Conservation (phyloP, 1,140 invertebrate genomes). For the Ylistrum balloti region DNA sequence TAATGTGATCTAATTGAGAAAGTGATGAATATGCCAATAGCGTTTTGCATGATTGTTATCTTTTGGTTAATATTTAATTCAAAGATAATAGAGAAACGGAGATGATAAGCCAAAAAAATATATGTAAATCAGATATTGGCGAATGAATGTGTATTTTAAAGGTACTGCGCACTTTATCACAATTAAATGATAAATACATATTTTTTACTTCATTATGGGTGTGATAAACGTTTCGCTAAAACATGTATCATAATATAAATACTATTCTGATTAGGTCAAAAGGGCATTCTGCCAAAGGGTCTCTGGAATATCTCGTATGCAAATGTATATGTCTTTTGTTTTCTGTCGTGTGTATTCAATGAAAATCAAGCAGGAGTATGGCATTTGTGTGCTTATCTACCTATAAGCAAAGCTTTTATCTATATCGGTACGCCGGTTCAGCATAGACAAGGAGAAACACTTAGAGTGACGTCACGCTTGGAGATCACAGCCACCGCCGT, state of each 20-base stretch:
- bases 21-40: background rate
- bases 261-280: background rate
- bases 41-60: background rate
- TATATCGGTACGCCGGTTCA: background rate
- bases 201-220: background rate
- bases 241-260: background rate
- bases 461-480: background rate
- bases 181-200: background rate
- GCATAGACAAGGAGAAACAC: background rate
- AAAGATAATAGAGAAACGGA: background rate
- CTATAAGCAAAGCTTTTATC: background rate
- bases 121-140: background rate
- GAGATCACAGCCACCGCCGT: constrained; percentile 4
- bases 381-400: background rate
- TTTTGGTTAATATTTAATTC: background rate
- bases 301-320: background rate
- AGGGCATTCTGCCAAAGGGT: background rate
- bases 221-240: background rate
- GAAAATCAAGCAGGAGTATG: background rate
- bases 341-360: background rate
- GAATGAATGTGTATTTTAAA: background rate
- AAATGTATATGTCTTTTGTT: background rate
- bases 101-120: background rate
- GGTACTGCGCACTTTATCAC: background rate
- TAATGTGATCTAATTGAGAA: background rate